A percentile compares a stretch with the other conserved stretches of the same genome.
Conservation (phyloP, 2,113 vertebrate genomes). For the Sigmodon hispidus region DNA sequence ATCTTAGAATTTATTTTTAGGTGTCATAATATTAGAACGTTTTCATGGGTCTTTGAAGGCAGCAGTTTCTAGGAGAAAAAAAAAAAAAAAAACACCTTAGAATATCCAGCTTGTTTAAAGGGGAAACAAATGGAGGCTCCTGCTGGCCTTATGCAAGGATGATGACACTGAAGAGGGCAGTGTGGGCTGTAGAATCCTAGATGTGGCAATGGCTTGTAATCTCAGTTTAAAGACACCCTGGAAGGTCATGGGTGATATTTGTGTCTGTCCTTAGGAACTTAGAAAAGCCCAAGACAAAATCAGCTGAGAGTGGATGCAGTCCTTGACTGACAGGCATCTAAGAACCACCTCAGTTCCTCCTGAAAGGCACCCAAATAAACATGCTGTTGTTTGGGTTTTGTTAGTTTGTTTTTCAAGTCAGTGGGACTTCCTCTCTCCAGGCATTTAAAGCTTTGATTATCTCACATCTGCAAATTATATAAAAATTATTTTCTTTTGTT, state of each 20-base stretch:
- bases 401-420: background rate
- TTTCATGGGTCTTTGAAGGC: background rate
- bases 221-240: background rate
- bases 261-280: background rate
- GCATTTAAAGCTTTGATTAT: background rate
- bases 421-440: background rate
- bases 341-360: background rate
- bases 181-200: background rate
- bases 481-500: background rate
- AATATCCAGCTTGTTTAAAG: background rate
- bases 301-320: background rate
- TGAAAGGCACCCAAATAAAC: background rate
- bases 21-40: background rate
- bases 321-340: background rate
- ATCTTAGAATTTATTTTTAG: constrained; percentile 40
- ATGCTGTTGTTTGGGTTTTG: background rate
- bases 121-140: background rate
- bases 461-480: background rate
- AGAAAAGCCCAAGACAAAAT: background rate
- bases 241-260: background rate
- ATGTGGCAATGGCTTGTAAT: background rate
- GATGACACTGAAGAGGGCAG: background rate
- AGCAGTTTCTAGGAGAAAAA: background rate
- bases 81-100: background rate
- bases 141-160: background rate